Evolutionary conservation across 2,888 invertebrate species (phyloP), one percentile per base, ranked within the genome.

Genomic region (Temnothorax rugatulus): DNA sequence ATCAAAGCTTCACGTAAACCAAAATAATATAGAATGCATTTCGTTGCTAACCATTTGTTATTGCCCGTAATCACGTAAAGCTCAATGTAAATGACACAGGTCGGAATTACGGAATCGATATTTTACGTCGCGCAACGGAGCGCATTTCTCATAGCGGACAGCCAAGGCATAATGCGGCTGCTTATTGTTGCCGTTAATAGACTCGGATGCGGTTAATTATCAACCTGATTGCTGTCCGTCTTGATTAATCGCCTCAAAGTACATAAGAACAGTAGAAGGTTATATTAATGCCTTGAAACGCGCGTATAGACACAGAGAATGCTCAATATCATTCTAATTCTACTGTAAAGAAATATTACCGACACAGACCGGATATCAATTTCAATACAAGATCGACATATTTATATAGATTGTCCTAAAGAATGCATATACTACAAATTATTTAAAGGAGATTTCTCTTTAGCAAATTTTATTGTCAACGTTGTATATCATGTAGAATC

Each of bases 101-200:
- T 47, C n/a, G 44, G 44, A 44, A 44, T 75, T 68, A 76, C 25
- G n/a, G 54, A 83, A 83, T 76, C 82, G 57, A 83, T 83, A 76
- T 66, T 83, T 76, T 83, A 83, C 21, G 63, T 57, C 76, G 66
- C 29, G 52, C 38, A 57, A 66, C n/a, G 13, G n/a, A 76, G 38
- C 15, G 38, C 15, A 57, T 25, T 57, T 25, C n/a, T 77, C 13
- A 57, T 66, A 41, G 34, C 73, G n/a, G 13, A 74, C 41, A 44
- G 5, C n/a, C 11, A 52, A 34, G 57, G 47, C 38, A 66, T 64
- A 57, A 83, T 54, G n/a, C 34, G 4, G 66, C 59, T 68, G 57
- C 82, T 83, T 41, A 59, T 76, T 83, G 54, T 83, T 75, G 34
- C 66, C 18, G 18, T 76, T 57, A 74, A 75, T 52, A 63, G 57